Evolutionary conservation across 2,888 invertebrate genomes (phyloP), one percentile per base, ranked within the genome.

Genomic region (Calephelis perditalis): DNA sequence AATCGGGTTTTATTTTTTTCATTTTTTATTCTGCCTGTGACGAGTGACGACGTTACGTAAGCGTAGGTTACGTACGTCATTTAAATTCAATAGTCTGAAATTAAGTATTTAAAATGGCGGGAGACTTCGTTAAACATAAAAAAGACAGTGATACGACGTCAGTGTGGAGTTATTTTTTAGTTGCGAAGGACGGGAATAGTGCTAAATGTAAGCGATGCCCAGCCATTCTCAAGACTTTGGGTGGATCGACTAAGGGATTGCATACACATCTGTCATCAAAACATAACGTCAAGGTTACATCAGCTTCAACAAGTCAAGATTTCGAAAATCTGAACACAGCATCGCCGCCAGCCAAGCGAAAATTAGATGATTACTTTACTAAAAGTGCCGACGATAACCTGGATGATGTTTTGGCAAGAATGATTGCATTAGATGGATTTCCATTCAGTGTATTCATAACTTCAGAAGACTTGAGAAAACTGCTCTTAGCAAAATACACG

Each of bases 391-490:
- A 15, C 15, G 15, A 1, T 15, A 15, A 15, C 15, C 15, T 15
- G 15, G 15, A 15, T 15, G 15, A 15, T 15, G 15, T 15, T 15
- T 15, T 15, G 15, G 15, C 15, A 15, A 15, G 15, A 15, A 47
- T 59, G 15, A 8, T 37, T 35, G 37, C 46, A 10, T 37, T 40
- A 44, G 37, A 57, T 36, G 46, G 26, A 15, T 55, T 55, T 55
- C 55, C 43, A 40, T 43, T 56, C 26, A 37, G 56, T 15, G 56
- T 56, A 56, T 56, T 56, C 43, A 43, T 56, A 37, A 11, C 36
- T 40, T 60, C 49, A 46, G n/a, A 54, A 43, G 56, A 56, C 40
- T 56, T 56, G 26, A 56, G 37, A 56, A 26, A 15, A 35, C 35
- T 56, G 36, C 56, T 36, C 15, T 56, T 26, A 35, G 3, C 49